Evolutionary conservation across 2,888 invertebrate genomes (phyloP).

Genomic region (Drosophila testacea): DNA sequence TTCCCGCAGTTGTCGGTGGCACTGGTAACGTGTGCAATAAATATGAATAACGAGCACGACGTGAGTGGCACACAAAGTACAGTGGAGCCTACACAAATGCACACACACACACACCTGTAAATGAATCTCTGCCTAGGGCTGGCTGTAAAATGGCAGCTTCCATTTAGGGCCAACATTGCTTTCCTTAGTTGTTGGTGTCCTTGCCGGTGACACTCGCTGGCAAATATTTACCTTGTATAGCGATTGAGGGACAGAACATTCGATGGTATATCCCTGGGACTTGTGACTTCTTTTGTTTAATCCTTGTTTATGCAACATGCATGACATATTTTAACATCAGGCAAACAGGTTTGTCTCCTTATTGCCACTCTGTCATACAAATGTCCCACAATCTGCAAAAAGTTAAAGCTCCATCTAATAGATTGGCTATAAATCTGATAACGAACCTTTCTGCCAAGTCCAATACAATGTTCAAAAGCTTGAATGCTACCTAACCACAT

Average conservation of each 20-base stretch:
- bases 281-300: constrained; percentile 69
- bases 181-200: constrained; percentile 34
- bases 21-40: constrained; percentile 77
- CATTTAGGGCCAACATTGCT: constrained; percentile 9
- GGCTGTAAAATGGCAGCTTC: constrained; percentile 65
- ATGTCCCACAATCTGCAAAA: constrained; percentile 26
- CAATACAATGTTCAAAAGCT: too few relatives aligned
- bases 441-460: too few relatives aligned
- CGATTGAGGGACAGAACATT: constrained; percentile 14
- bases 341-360: constrained; percentile 9
- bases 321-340: constrained; percentile 63
- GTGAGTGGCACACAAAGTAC: constrained; percentile 81
- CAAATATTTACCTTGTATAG: constrained; percentile 67
- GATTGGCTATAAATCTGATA: constrained; percentile 10
- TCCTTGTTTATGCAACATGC: constrained; percentile 78
- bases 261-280: constrained; percentile 12
- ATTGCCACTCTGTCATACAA: constrained; percentile 31
- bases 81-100: constrained; percentile 30
- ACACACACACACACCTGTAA: constrained; percentile 14
- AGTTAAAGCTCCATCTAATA: constrained; percentile 27
- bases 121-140: constrained; percentile 25
- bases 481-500: too few relatives aligned
- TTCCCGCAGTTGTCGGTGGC: constrained; percentile 43
- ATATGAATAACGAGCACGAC: constrained; percentile 82
- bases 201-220: constrained; percentile 59